Evolutionary conservation across 2,113 vertebrate species (phyloP).

Genomic region (Oophaga pumilio): DNA sequence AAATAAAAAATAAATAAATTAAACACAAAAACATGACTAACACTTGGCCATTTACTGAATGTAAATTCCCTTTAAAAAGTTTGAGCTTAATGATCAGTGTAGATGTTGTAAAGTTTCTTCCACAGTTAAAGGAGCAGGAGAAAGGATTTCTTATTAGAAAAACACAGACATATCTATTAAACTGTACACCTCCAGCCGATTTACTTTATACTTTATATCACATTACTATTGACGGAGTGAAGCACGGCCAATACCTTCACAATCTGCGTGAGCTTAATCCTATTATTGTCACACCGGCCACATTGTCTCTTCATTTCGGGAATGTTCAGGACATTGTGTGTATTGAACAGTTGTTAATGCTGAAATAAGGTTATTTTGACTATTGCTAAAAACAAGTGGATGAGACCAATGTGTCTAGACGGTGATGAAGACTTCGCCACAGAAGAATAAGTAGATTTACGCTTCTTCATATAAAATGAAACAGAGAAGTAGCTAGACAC

Average conservation of each 20-base stretch:
- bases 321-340: neutral
- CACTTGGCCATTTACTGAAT: too few species aligned
- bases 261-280: neutral
- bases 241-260: neutral
- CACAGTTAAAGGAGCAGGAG: neutral
- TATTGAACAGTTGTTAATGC: neutral
- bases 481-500: too few species aligned
- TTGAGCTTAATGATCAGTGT: neutral
- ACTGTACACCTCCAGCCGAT: neutral
- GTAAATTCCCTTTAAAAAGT: too few species aligned
- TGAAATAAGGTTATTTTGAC: neutral
- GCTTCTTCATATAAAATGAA: too few species aligned
- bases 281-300: neutral
- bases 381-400: neutral
- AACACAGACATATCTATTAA: slow-evolving; percentile 15
- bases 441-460: too few species aligned
- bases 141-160: slow-evolving; percentile 13
- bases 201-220: slow-evolving; percentile 1
- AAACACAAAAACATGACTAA: too few species aligned
- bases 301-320: neutral
- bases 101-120: neutral
- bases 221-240: slow-evolving; percentile 16
- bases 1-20: too few species aligned
- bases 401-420: neutral
- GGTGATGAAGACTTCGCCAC: too few species aligned